Base-by-base conservation (phyloP, 2,797 vertebrate species). In the Cygnus olor region DNA sequence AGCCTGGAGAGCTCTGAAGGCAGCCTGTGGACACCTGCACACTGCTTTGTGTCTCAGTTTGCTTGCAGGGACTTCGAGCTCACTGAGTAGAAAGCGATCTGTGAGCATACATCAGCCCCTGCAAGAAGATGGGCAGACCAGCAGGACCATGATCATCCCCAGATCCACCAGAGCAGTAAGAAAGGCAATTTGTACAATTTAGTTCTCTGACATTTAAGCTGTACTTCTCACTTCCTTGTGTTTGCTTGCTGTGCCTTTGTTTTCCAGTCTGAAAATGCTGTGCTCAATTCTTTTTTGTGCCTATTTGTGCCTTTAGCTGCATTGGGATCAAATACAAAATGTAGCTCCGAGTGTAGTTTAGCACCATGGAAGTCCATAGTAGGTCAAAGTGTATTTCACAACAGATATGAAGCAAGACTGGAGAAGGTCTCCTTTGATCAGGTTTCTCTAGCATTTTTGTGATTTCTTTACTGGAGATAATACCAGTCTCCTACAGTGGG, bases 231-330 rank as follows among this genome's bases (percentile, higher is more conserved):
- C 63, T 94, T 93, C 85, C 73, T 91, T 1, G 1, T 86, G 80
- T 93, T 93, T 93, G 58, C 73, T 94, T 86, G 64, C 77, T 93
- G 58, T 94, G 93, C 90, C 70, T 94, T 94, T 96, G 90, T 94
- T 94, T 93, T 93, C 20, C 89, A 69, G 77, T n/a, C 73, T 91
- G 80, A 42, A 84, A 94, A 72, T 61, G 38, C 54, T 88, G 80
- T 47, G 91, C 94, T 56, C 63, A 63, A 91, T 88, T 70, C 22
- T 65, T 90, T 82, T 82, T 56, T 28, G 54, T 91, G 68, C 53
- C 60, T 14, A 1, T 74, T 95, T 80, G 71, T 92, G 71, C 65
- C 19, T 92, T 88, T 76, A 69, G 77, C 57, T 77, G 40, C 42
- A 10, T 28, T 87, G 47, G 36, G 74, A 83, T 74, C 78, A 47